Evolutionary conservation across 2,113 vertebrate species (phyloP).

Genomic region (Channa maculata): DNA sequence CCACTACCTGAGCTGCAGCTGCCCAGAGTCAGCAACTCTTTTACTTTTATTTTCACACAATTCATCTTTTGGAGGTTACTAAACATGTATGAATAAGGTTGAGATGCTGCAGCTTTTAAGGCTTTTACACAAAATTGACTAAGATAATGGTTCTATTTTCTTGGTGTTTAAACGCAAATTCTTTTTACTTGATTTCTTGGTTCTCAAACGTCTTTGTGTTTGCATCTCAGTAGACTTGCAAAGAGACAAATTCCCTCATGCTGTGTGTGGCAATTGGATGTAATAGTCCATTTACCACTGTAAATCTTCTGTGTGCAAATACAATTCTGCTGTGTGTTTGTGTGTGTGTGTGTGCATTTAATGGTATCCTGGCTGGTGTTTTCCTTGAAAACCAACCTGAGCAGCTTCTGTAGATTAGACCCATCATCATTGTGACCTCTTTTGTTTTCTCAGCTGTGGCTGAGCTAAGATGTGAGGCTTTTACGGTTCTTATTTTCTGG

Average conservation of each 20-base stretch:
- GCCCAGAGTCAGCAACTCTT: not conserved
- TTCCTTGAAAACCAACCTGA: constrained; percentile 62
- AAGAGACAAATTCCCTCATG: constrained; percentile 61
- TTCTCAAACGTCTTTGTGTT: constrained; percentile 29
- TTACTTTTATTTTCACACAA: not conserved
- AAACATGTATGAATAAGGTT: constrained; percentile 1
- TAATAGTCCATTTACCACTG: constrained; percentile 73
- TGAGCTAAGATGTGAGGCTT: constrained; percentile 64
- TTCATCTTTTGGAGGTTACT: not conserved
- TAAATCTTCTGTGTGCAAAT: constrained; percentile 62
- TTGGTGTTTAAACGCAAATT: constrained; percentile 30
- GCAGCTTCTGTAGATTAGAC: constrained; percentile 61
- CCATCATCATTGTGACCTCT: constrained; percentile 60
- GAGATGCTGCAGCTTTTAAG: not conserved
- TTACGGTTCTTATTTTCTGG: constrained; percentile 31
- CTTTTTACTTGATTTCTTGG: constrained; percentile 25
- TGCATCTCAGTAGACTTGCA: constrained; percentile 47
- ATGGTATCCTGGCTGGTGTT: constrained; percentile 54
- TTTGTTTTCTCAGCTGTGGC: constrained; percentile 81
- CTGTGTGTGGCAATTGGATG: constrained; percentile 73
- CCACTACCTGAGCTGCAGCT: not conserved
- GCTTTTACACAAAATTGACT: not conserved
- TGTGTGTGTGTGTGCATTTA: constrained; percentile 6
- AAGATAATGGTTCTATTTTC: constrained; percentile 7
- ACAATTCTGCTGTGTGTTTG: constrained; percentile 6